phyloP scores from a whole-genome alignment of 2,797 vertebrate genomes.

The Sitta carolinensis region DNA sequence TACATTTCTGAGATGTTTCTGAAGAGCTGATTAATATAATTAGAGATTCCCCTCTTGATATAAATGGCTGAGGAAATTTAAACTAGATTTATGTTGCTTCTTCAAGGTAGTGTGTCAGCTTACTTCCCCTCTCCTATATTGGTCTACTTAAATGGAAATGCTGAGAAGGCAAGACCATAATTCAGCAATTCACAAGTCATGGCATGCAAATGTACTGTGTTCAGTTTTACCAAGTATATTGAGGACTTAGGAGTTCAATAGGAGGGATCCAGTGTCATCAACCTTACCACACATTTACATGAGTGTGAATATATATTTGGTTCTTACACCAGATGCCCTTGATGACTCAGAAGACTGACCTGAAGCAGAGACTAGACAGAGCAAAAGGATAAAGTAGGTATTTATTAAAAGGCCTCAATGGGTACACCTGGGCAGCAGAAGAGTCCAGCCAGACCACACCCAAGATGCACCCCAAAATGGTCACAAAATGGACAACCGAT shows the following conservation, averaged over 20 bases:
- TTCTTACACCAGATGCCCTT: background rate
- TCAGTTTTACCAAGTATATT: background rate
- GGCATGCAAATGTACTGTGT: background rate
- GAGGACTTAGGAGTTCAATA: background rate
- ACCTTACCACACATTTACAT: background rate
- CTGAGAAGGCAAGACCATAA: background rate
- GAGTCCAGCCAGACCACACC: too few species aligned
- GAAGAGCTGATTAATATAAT: slow-evolving; percentile 12
- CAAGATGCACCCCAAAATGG: too few species aligned
- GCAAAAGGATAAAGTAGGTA: too few species aligned
- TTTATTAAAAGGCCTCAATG: too few species aligned
- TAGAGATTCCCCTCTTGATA: background rate
- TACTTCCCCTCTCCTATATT: background rate
- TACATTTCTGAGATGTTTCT: background rate
- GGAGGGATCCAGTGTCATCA: background rate
- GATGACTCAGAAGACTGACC: too few species aligned
- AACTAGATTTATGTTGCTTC: background rate
- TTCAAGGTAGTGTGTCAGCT: background rate
- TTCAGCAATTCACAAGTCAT: background rate
- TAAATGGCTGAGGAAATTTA: background rate
- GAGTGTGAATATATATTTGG: background rate
- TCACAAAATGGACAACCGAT: too few species aligned
- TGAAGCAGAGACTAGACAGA: too few species aligned
- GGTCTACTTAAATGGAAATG: background rate
- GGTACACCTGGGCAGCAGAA: too few species aligned